A percentile compares a stretch with the other conserved stretches of the same genome.
Conservation (phyloP, 2,797 vertebrate genomes). For the Podarcis siculus region DNA sequence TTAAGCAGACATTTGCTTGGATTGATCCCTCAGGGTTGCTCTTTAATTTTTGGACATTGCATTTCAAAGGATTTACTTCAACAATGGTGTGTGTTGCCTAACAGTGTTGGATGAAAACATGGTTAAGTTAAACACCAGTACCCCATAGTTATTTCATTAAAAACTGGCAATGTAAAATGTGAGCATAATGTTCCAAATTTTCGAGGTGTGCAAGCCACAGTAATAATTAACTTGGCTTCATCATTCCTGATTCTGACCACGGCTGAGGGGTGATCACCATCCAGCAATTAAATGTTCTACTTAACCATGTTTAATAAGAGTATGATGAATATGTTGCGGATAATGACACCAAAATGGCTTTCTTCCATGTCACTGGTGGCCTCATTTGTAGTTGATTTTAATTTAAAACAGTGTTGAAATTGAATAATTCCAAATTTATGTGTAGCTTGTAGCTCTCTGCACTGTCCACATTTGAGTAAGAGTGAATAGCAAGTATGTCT, state of each 20-base stretch:
- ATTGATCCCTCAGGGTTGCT: not conserved
- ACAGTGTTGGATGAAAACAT: not conserved
- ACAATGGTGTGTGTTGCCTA: not conserved
- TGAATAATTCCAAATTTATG: not conserved
- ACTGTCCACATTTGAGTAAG: not conserved
- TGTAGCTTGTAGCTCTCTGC: not conserved
- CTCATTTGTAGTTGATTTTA: not conserved
- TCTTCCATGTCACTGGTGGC: not conserved
- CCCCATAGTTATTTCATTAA: not conserved
- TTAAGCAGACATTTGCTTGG: not conserved
- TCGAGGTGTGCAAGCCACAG: not conserved
- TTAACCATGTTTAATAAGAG: not conserved
- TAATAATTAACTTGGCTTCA: not conserved
- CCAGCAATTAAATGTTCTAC: not conserved
- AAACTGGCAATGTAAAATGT: not conserved
- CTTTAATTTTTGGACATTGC: not conserved
- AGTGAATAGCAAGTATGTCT: not conserved
- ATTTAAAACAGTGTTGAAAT: slow-evolving; percentile 3
- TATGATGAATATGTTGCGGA: not conserved
- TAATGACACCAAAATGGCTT: not conserved
- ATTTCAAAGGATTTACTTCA: not conserved
- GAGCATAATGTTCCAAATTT: not conserved
- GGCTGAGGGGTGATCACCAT: not conserved
- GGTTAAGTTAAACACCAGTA: not conserved
- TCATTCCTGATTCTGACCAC: not conserved